Evolutionary conservation across 2,888 invertebrate genomes (phyloP).

Genomic region (Eristalinus aeneus): DNA sequence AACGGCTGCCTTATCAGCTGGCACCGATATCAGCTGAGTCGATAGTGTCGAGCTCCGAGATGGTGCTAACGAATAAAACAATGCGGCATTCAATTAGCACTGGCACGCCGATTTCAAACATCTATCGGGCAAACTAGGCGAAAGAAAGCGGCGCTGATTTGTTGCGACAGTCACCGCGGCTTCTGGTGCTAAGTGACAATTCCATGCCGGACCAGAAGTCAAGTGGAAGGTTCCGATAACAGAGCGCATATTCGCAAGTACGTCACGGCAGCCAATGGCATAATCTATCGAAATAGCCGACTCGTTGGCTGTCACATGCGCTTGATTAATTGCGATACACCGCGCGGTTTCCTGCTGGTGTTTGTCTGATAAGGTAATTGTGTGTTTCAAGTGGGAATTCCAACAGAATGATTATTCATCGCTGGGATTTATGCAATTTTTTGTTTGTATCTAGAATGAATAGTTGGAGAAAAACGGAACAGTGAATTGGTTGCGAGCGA

Average conservation of each 20-base stretch:
- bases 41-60: background rate
- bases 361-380: background rate
- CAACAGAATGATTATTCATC: background rate
- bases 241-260: background rate
- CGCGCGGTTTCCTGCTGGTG: background rate
- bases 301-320: slow-evolving; percentile 1
- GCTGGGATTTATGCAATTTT: background rate
- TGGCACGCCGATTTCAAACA: background rate
- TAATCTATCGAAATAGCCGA: slow-evolving; percentile 6
- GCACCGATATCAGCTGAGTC: slow-evolving; percentile 13
- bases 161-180: background rate
- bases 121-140: background rate
- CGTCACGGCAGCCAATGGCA: slow-evolving; percentile 2
- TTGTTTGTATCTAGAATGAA: background rate
- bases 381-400: background rate
- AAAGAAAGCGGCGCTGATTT: background rate
- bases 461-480: background rate
- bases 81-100: slow-evolving; percentile 33
- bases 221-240: background rate
- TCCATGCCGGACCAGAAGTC: background rate
- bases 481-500: no score
- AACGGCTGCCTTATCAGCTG: background rate
- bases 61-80: slow-evolving; percentile 15
- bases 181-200: slow-evolving; percentile 1
- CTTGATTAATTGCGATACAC: background rate